Evolutionary conservation across 2,113 vertebrate species (phyloP), one percentile per base, ranked within the genome.

Genomic region (Hystrix cristata): DNA sequence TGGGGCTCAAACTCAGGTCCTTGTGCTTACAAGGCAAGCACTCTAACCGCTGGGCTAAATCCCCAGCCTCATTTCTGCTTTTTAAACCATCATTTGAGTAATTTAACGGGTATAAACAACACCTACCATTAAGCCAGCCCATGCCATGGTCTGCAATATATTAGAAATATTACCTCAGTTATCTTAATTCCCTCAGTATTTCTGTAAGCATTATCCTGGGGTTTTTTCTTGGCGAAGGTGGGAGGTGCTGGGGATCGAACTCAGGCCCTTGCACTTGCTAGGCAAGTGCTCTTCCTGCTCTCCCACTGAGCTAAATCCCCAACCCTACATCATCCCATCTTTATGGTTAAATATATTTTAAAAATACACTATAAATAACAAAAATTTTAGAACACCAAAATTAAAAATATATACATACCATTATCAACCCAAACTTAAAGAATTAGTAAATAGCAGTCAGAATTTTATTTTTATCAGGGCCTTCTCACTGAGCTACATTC

Each of bases 61-160:
- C 38, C n/a, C 69, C 21, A 18, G 69, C 55, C 55, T 15, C 55
- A 80, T 57, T 57, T 57, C 10, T 5, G 31, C 16, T 71, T 84
- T 92, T 69, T 92, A 92, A 95, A 25, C n/a, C n/a, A 94, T 89
- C n/a, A 85, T 48, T 71, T 79, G 29, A 72, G 57, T 89, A 72
- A 29, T 23, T 83, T 82, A 87, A 83, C 87, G 51, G 46, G 91
- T 83, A 55, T 29, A 84, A 71, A 84, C 55, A 82, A 88, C 12
- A 91, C 60, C 51, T 94, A 46, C 53, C 14, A 31, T 60, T 62
- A 95, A 94, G 60, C 87, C 87, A 87, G 51, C 19, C 19, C 29
- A 34, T 13, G 55, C 78, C 55, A 84, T 55, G 23, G 13, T 71
- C n/a, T 1, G 53, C 53, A 55, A n/a, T 82, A 3, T 67, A 51